phyloP scores from a whole-genome alignment of 2,888 invertebrate genomes.

The Ecdyonurus torrentis region DNA sequence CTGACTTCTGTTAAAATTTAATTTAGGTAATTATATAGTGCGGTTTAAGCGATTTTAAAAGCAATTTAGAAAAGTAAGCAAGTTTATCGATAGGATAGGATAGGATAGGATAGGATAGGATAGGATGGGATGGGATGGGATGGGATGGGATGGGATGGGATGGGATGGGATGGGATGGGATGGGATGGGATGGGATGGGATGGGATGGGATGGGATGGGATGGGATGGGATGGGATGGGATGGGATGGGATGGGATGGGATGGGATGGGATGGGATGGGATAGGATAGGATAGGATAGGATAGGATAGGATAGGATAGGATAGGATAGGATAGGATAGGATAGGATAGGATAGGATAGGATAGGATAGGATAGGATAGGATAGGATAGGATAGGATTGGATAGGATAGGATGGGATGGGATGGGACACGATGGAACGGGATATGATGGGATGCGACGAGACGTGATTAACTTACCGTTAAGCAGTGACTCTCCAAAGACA shows the following conservation, averaged over 20 bases:
- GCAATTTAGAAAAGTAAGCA: too few relatives aligned
- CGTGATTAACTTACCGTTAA: conserved; percentile 28
- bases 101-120: too few relatives aligned
- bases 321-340: neutral
- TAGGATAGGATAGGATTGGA: neutral
- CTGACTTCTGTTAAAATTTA: too few relatives aligned
- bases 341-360: neutral
- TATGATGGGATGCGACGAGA: neutral
- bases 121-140: too few relatives aligned
- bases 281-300: neutral
- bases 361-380: neutral
- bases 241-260: neutral
- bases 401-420: neutral
- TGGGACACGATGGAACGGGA: neutral
- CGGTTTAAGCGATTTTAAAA: too few relatives aligned
- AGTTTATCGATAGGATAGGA: too few relatives aligned
- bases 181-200: too few relatives aligned
- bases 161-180: too few relatives aligned
- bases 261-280: neutral
- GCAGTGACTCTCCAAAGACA: conserved; percentile 41
- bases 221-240: neutral
- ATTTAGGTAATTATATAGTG: too few relatives aligned
- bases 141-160: too few relatives aligned
- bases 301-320: neutral
- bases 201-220: neutral